Conservation (phyloP, 2,113 vertebrate species). For the Aphelocoma coerulescens region DNA sequence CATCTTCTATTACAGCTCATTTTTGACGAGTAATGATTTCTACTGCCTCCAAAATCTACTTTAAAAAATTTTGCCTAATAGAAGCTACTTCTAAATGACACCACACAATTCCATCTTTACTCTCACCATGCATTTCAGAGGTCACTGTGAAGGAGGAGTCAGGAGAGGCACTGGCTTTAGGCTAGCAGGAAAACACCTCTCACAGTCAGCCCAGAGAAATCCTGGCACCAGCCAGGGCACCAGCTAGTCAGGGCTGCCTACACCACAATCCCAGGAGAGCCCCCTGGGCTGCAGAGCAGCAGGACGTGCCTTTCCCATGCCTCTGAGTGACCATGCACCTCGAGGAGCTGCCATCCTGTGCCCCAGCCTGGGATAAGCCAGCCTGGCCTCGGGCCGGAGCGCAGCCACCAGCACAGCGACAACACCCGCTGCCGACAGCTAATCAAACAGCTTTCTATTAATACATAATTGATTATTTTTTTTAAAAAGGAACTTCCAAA, state of each 20-base stretch:
- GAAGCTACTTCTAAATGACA: not conserved
- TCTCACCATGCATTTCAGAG: not conserved
- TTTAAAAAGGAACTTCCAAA: not conserved
- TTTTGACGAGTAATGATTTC: not conserved
- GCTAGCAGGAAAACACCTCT: not conserved
- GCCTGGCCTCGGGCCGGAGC: no score
- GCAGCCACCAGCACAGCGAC: not conserved
- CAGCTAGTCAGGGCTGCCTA: not conserved
- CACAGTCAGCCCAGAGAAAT: not conserved
- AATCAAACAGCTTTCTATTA: conserved; percentile 39
- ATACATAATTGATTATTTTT: conserved; percentile 8
- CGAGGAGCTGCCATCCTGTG: not conserved
- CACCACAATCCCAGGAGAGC: not conserved
- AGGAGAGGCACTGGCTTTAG: not conserved
- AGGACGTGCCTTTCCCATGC: not conserved
- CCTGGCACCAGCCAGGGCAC: not conserved
- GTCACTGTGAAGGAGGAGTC: not conserved
- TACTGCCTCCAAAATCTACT: not conserved
- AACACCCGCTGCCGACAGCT: not conserved
- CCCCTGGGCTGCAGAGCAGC: not conserved
- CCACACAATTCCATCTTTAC: not conserved
- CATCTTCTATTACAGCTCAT: not conserved
- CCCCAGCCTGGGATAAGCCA: not conserved
- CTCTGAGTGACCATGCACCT: not conserved
- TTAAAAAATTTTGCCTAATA: not conserved